phyloP scores from a whole-genome alignment of 2,113 vertebrate genomes.

The Rhinolophus sinicus region DNA sequence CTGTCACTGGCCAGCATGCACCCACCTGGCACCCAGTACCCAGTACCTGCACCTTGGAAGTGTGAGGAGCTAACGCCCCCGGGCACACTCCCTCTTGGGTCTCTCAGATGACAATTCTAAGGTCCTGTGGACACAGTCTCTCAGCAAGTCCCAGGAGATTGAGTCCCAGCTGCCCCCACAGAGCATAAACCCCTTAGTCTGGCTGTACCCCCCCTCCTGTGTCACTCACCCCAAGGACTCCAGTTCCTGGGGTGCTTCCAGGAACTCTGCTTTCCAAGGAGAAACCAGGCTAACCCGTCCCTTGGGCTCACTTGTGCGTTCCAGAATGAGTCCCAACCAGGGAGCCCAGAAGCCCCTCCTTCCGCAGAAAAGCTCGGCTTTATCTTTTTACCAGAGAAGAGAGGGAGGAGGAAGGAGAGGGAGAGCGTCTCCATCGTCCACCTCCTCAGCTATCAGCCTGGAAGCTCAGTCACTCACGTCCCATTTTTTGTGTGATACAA shows the following conservation, averaged over 20 bases:
- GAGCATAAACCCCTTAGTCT: fast-evolving
- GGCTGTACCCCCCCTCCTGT: no score
- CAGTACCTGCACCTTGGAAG: not conserved
- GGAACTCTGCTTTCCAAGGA: not conserved
- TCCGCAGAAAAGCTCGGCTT: not conserved
- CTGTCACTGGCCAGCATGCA: not conserved
- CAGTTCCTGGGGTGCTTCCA: not conserved
- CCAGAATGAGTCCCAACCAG: not conserved
- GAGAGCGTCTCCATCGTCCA: not conserved
- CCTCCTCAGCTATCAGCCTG: no score
- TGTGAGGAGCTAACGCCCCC: not conserved
- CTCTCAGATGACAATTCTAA: not conserved
- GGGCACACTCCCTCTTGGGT: fast-evolving
- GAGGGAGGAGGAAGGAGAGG: not conserved
- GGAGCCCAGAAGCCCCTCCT: not conserved
- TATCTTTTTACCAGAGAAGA: no score
- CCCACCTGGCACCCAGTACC: not conserved
- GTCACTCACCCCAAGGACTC: not conserved
- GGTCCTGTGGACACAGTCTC: fast-evolving
- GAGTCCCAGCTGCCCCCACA: not conserved
- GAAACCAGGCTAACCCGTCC: not conserved
- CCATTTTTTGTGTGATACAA: not conserved
- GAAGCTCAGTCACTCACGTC: not conserved
- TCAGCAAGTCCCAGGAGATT: fast-evolving
- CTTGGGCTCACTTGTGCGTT: not conserved